phyloP scores from a whole-genome alignment of 1,140 invertebrate genomes.

The Sipha flava region DNA sequence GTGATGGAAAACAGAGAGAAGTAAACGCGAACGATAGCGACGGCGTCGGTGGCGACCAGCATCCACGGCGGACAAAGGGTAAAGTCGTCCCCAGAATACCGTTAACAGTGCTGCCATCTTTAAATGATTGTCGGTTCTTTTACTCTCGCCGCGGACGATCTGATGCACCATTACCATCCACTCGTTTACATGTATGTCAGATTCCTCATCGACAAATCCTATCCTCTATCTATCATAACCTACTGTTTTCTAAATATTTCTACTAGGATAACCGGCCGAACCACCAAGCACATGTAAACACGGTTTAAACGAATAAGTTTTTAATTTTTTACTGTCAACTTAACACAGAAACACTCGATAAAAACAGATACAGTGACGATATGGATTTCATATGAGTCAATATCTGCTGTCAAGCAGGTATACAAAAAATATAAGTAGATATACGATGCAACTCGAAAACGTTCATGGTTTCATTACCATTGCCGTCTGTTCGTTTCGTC shows the following conservation, averaged over 20 bases:
- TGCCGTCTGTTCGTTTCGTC: no score
- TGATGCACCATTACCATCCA: not conserved
- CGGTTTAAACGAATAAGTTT: no score
- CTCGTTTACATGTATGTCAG: not conserved
- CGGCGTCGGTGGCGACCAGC: not conserved
- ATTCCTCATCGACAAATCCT: not conserved
- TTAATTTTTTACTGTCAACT: no score
- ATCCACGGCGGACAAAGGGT: not conserved
- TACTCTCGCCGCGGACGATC: not conserved
- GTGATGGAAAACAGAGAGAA: not conserved
- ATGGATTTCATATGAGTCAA: no score
- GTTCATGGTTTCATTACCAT: no score
- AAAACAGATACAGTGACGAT: no score
- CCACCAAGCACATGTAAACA: no score
- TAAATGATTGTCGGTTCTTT: not conserved
- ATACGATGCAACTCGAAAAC: no score
- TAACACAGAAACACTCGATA: no score
- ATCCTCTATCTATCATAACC: not conserved
- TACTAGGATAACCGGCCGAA: no score
- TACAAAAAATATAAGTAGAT: no score
- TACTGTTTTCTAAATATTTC: not conserved
- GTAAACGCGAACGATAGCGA: not conserved
- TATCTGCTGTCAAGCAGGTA: no score
- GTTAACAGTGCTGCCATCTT: constrained; percentile 27
- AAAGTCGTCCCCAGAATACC: not conserved